These are phyloP conservation scores for Pithys albifrons DNA, from an alignment of 2,113 vertebrate genomes.

Conservation along the genomic window DNA sequence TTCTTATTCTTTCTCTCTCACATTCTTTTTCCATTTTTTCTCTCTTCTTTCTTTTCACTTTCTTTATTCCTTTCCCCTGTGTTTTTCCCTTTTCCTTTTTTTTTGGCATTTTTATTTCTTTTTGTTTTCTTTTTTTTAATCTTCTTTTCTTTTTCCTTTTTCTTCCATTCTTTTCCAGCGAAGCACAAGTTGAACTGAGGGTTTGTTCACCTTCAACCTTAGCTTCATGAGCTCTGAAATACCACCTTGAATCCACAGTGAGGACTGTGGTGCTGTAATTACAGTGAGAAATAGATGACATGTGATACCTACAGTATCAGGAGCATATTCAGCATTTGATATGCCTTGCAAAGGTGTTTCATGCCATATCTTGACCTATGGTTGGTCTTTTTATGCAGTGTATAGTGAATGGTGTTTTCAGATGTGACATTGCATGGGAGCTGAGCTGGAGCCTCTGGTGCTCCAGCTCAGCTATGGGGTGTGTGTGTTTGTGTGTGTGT, in stretches of 20 bases:
- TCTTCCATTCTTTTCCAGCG: background rate
- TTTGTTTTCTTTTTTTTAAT: background rate
- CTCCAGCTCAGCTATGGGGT: background rate
- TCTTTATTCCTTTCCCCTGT: background rate
- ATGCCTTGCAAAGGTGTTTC: background rate
- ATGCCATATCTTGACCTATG: background rate
- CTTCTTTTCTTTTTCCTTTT: background rate
- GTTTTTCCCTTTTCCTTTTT: background rate
- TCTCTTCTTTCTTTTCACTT: no score
- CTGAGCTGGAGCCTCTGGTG: background rate
- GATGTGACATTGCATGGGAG: rapidly evolving
- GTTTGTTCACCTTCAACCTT: background rate
- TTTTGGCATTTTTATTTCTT: background rate
- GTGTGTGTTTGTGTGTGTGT: background rate
- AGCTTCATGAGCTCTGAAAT: background rate
- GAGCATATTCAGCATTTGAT: background rate
- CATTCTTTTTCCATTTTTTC: rapidly evolving
- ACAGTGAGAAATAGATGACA: background rate
- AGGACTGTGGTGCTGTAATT: background rate
- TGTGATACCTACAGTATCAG: background rate
- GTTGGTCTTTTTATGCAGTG: background rate
- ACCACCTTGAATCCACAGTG: background rate
- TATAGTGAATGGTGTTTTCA: background rate
- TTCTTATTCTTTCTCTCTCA: rapidly evolving
- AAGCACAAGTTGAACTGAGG: background rate